Percentiles rank a stretch among this genome's conserved stretches.
phyloP scores from a whole-genome alignment of 2,888 invertebrate genomes.

The Patella pellucida region DNA sequence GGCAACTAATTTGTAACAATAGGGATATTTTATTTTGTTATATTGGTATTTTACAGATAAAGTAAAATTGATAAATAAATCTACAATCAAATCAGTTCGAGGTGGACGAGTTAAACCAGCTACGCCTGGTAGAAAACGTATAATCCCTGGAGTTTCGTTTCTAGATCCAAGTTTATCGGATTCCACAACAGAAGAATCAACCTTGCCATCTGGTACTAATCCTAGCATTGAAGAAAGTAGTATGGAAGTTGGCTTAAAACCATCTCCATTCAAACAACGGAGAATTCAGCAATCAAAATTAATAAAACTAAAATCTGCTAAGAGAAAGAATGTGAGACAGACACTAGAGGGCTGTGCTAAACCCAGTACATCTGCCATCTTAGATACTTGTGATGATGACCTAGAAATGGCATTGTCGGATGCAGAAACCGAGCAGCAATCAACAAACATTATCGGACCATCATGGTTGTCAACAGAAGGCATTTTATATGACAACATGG shows the following conservation, averaged over 20 bases:
- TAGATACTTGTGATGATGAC: neutral
- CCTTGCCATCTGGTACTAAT: neutral
- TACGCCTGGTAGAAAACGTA: too few species aligned
- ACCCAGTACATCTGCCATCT: neutral
- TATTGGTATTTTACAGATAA: too few species aligned
- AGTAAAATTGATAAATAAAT: too few species aligned
- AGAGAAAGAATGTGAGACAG: neutral
- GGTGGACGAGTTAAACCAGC: too few species aligned
- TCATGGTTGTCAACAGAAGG: neutral
- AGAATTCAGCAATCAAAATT: neutral
- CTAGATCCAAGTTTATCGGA: neutral
- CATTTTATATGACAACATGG: neutral
- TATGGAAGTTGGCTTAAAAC: conserved; percentile 34
- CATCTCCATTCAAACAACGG: conserved; percentile 21
- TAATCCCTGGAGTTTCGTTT: neutral
- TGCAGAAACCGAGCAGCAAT: neutral
- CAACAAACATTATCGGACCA: neutral
- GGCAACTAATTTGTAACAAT: too few species aligned
- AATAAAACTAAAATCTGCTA: neutral
- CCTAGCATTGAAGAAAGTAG: conserved; percentile 21
- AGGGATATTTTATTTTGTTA: too few species aligned
- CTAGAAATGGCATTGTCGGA: neutral
- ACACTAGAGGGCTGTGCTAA: neutral
- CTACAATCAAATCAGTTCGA: too few species aligned
- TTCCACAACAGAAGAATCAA: neutral